These are phyloP conservation scores for Chionomys nivalis DNA, from an alignment of 2,113 vertebrate genomes.

Conservation along the genomic window DNA sequence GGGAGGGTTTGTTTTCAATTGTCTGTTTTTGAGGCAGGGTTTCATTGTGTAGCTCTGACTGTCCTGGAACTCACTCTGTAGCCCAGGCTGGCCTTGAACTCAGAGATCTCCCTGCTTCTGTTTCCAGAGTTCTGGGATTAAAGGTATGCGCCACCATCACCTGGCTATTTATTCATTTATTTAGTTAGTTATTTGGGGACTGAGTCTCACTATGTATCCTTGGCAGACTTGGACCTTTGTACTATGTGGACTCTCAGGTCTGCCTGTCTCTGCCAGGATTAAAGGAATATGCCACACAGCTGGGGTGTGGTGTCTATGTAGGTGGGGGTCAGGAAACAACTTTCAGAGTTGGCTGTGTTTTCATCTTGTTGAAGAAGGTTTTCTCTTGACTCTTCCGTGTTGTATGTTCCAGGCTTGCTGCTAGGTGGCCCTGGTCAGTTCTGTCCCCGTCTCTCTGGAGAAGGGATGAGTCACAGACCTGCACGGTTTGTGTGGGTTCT, in stretches of 20 bases:
- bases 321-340: too few relatives aligned
- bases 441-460: background rate
- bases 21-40: background rate
- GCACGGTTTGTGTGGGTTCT: background rate
- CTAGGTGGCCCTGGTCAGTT: background rate
- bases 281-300: background rate
- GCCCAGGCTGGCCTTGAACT: background rate
- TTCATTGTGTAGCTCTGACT: background rate
- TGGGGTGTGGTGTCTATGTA: background rate
- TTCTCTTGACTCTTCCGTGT: too few relatives aligned
- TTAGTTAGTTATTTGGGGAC: background rate
- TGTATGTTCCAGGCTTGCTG: background rate
- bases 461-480: background rate
- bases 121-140: background rate
- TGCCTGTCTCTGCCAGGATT: background rate
- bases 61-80: background rate
- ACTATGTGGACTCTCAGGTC: background rate
- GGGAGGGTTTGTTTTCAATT: background rate
- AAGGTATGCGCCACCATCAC: background rate
- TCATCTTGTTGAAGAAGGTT: background rate
- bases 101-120: background rate
- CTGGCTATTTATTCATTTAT: background rate
- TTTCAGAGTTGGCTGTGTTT: background rate
- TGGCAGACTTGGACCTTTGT: background rate
- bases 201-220: background rate